Evolutionary conservation across 2,888 invertebrate species (phyloP), one percentile per base, ranked within the genome.

Genomic region (Drosophila macrothrix): DNA sequence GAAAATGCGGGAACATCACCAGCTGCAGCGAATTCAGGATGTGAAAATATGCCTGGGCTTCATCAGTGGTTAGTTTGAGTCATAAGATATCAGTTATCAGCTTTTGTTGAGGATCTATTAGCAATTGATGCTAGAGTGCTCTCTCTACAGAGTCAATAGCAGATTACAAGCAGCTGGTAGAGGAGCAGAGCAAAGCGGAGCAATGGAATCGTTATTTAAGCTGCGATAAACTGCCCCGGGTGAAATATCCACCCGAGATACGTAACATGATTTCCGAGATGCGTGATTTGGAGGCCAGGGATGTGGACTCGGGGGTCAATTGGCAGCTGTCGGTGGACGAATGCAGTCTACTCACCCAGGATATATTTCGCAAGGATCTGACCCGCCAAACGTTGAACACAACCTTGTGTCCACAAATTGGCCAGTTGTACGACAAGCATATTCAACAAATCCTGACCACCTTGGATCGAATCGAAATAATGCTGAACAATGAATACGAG

Each of bases 311-410:
- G 0, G 73, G 65, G 2, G 49, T 88, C 0, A 84, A 83, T 49
- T 92, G 93, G 92, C 35, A 72, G 2, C 43, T 92, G 56, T 64
- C 77, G 0, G 74, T 92, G 14, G 55, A 92, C 41, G 92, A 92
- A 37, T 70, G 82, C 0, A 91, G 92, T 59, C 60, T 92, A 14
- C 81, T 93, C 6, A 60, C 68, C 0, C 92, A 92, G 67, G 71
- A 89, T 33, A 76, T 85, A 3, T 74, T 65, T 28, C 71, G 78
- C 0, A 33, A 49, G 33, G 82, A 93, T 73, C 35, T 81, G 4
- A 92, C 93, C 0, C 78, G 83, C 1, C 55, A 28, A 12, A 43
- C 43, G 0, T 61, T 92, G 0, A 31, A 65, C 4, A 39, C 66
- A n/a, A 62, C 53, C 7, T 16, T 71, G 1, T 75, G 78, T 25